Base-by-base conservation (phyloP, 37 sponge, comb jelly and placozoan genomes). In the Beroe ovata region DNA sequence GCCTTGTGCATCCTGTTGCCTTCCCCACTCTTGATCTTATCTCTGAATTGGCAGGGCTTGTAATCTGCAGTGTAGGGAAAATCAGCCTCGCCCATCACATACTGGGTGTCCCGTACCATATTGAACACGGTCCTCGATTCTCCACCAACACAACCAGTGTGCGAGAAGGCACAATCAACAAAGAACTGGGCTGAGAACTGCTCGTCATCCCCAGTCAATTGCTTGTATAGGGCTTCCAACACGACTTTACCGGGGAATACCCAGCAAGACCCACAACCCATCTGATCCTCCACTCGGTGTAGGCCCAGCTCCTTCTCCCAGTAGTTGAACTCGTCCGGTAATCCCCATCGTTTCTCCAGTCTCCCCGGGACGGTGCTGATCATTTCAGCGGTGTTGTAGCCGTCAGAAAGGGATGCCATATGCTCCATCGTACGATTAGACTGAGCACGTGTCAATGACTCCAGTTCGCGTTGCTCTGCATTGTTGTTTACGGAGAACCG, bases 191-290 rank as follows among this genome's bases (percentile, higher is more conserved):
- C 63, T n/a, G 63, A 62, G 29, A 62, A 62, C 22, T 20, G 22
- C 23, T 28, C 21, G 4, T 28, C 28, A 14, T 20, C 63, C 23
- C 63, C 63, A 20, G 8, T 62, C 19, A 62, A 23, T 16, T 62
- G 28, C 63, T 62, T 62, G 63, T 62, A 62, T 20, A 62, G 63
- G 22, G 63, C 63, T 16, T 62, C 63, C 23, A 62, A 4, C 23
- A 23, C 63, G 8, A 4, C 20, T 23, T 28, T 25, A 6, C 54
- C 54, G 4, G 84, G 84, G 54, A 77, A 77, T 1, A 35, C 26
- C 84, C 84, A 77, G 54, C 84, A 77, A 42, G 29, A 36, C 33
- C 84, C 84, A 40, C 84, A 77, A 16, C 84, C 28, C 47, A 40
- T 16, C 47, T 77, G 84, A 77, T 77, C 84, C 84, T 77, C 22